Conservation (phyloP, 2,797 vertebrate genomes). For the Brachyrhaphis roseni region DNA sequence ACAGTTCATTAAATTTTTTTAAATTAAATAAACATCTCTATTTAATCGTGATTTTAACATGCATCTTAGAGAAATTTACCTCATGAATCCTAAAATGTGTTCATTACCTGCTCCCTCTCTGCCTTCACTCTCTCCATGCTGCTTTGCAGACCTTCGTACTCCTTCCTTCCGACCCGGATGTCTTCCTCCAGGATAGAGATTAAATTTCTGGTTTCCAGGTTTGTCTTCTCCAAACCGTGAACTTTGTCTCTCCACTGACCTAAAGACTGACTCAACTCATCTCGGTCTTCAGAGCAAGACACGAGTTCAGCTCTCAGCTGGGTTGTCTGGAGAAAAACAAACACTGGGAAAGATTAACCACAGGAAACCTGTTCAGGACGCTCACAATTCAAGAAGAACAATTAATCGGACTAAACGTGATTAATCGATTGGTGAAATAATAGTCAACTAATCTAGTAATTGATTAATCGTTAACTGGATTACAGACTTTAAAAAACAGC, state of each 20-base stretch:
- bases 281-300: conserved; percentile 80
- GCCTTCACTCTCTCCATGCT: conserved; percentile 62
- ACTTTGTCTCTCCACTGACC: conserved; percentile 79
- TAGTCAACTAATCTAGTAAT: neutral
- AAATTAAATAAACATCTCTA: neutral
- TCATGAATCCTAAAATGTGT: neutral
- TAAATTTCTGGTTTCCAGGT: conserved; percentile 72
- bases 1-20: neutral
- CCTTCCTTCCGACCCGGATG: conserved; percentile 71
- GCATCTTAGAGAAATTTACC: neutral
- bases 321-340: conserved; percentile 58
- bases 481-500: neutral
- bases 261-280: conserved; percentile 75
- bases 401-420: neutral
- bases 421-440: neutral
- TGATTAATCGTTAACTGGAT: neutral
- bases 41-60: neutral
- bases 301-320: conserved; percentile 80
- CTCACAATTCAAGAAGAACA: neutral
- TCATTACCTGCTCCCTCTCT: conserved; percentile 76
- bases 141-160: conserved; percentile 73
- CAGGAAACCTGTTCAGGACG: neutral
- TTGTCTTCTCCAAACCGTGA: conserved; percentile 77
- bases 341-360: neutral
- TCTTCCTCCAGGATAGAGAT: conserved; percentile 82